A percentile compares a stretch with the other conserved stretches of the same genome.
Evolutionary conservation across 2,113 vertebrate species (phyloP).

Genomic region (Procavia capensis): DNA sequence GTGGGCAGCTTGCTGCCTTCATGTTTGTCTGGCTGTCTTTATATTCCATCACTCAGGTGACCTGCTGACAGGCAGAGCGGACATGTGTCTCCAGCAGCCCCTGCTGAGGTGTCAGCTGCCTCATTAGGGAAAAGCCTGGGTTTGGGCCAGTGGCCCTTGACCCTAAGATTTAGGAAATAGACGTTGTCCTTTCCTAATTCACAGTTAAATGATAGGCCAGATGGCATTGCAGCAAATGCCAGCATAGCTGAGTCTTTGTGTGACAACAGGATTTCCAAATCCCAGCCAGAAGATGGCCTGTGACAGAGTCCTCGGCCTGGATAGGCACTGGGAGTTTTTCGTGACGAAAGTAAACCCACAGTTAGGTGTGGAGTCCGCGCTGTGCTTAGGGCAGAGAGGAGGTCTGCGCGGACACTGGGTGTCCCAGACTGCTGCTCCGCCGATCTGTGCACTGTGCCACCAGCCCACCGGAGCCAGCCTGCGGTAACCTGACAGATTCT

Average conservation of each 20-base stretch:
- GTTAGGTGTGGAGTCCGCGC: slow-evolving; percentile 14
- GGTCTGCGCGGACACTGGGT: too few relatives aligned
- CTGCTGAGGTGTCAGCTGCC: slow-evolving; percentile 42
- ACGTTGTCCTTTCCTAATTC: slow-evolving; percentile 49
- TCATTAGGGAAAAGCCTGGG: slow-evolving; percentile 58
- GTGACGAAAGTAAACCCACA: slow-evolving; percentile 24
- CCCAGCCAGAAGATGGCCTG: neutral
- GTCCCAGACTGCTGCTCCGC: too few relatives aligned
- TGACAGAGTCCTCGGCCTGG: neutral
- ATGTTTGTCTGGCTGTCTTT: slow-evolving; percentile 58
- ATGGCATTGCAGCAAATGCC: slow-evolving; percentile 32
- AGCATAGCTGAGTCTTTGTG: slow-evolving; percentile 7
- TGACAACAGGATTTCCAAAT: slow-evolving; percentile 21
- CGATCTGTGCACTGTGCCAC: slow-evolving; percentile 52
- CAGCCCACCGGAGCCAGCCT: neutral
- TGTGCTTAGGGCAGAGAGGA: slow-evolving; percentile 17
- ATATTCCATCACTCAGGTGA: slow-evolving; percentile 49
- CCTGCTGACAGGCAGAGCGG: slow-evolving; percentile 30
- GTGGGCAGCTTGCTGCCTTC: neutral
- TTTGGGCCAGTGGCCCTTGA: neutral
- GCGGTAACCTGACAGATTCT: slow-evolving; percentile 38
- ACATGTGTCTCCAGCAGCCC: slow-evolving; percentile 6
- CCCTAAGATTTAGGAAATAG: slow-evolving; percentile 20
- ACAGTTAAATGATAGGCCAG: slow-evolving; percentile 32
- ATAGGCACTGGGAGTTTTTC: neutral